Base-by-base conservation (phyloP, 1,140 invertebrate genomes). In the Thaumatotibia leucotreta region DNA sequence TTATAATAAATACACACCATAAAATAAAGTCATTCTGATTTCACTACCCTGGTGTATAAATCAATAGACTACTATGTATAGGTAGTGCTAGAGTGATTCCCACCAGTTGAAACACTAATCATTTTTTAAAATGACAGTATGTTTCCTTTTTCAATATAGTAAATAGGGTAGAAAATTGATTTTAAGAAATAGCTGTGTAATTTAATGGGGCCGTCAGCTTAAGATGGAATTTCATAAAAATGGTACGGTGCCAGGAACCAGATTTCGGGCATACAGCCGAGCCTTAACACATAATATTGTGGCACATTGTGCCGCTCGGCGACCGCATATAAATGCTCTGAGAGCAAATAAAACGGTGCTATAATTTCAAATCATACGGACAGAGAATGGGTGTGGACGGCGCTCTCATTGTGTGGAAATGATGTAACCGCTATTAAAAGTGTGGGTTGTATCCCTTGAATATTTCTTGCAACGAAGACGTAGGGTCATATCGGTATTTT, bases 331-430 rank as follows among this genome's bases (percentile, higher is more conserved):
- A 89, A 88, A 90, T 88, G 84, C 79, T 79, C 74, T 71, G 76
- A 85, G 86, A 88, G 86, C 88, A 90, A 90, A 90, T 90, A 90
- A 90, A 90, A 89, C 82, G 85, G 85, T 89, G 86, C 88, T 89
- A 90, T 90, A 90, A 90, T 90, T 90, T 90, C 88, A 90, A 90
- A 90, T 90, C 88, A 88, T 90, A 89, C 80, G 86, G 88, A 90
- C 88, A 89, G 86, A 90, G 86, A 90, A 90, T 90, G 88, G 88
- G 88, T 89, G 88, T 90, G 86, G 88, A 90, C 85, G 85, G 80
- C 81, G 83, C 77, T 84, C 86, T 89, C 85, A 90, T 90, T 90
- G 88, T 90, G 88, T 91, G 88, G 88, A 91, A 91, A 91, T 91
- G 85, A 91, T 91, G 88, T 89, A 91, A 91, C 85, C 82, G 79